A percentile compares a stretch with the other conserved stretches of the same genome.
Conservation (phyloP, 2,888 invertebrate genomes). For the Philaethria dido region DNA sequence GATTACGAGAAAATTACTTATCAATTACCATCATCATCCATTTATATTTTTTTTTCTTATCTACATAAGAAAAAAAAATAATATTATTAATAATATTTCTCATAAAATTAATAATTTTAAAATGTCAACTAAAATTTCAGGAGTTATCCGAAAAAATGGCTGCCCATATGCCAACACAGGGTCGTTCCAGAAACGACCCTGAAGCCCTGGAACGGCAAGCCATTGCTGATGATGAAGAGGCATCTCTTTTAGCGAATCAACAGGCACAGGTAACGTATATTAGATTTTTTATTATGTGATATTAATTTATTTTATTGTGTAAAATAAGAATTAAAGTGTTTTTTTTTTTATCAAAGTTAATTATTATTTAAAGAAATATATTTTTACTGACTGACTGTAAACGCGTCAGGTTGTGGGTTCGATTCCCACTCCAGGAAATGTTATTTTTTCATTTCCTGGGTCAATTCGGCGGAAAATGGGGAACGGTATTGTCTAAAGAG, state of each 20-base stretch:
- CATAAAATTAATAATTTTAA: not conserved
- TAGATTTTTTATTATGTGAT: not conserved
- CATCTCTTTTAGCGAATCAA: constrained; percentile 72
- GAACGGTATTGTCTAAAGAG: too few relatives aligned
- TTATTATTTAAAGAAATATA: too few relatives aligned
- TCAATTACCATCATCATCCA: too few relatives aligned
- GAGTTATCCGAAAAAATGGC: constrained; percentile 88
- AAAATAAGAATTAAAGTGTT: not conserved
- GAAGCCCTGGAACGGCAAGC: constrained; percentile 63
- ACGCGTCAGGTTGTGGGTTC: too few relatives aligned
- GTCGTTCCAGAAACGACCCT: constrained; percentile 63
- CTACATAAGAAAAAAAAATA: too few relatives aligned
- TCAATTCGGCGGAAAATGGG: too few relatives aligned
- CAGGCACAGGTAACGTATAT: constrained; percentile 70
- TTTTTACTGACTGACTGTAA: too few relatives aligned
- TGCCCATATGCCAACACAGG: constrained; percentile 78
- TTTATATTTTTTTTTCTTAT: too few relatives aligned
- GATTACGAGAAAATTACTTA: too few relatives aligned
- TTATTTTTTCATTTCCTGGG: too few relatives aligned
- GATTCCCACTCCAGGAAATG: too few relatives aligned
- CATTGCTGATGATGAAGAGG: constrained; percentile 75
- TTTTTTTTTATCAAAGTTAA: too few relatives aligned
- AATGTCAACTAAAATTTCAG: constrained; percentile 53
- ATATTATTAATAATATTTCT: not conserved
- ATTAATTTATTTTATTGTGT: not conserved